These are phyloP conservation scores for Pithys albifrons DNA, from an alignment of 2,113 vertebrate species.

Conservation along the genomic window DNA sequence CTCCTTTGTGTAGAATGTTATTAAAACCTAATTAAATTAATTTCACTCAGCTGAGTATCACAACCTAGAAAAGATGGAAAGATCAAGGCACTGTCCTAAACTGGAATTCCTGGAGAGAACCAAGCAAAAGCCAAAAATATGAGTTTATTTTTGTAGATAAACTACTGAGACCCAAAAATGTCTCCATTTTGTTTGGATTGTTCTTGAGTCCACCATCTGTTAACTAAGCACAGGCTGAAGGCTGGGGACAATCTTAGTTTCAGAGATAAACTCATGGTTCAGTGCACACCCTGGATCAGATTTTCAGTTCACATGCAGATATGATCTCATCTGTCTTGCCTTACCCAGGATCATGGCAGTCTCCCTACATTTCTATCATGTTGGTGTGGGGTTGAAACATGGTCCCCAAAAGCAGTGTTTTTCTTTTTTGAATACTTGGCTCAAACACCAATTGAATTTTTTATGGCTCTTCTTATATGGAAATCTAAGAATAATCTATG, in stretches of 20 bases:
- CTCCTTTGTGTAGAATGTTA: not conserved
- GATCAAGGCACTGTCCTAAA: not conserved
- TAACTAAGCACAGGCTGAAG: not conserved
- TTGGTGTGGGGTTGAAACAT: not conserved
- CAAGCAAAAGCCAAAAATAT: not conserved
- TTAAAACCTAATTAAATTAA: slow-evolving; percentile 28
- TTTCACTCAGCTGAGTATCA: not conserved
- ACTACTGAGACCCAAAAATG: not conserved
- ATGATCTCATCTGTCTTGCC: not conserved
- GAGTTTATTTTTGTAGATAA: not conserved
- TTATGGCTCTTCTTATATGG: not conserved
- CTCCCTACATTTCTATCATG: rapidly evolving
- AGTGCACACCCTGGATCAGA: not conserved
- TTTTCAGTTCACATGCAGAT: not conserved
- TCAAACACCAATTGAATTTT: not conserved
- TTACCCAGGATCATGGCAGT: not conserved
- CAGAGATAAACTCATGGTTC: not conserved
- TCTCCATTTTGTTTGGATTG: not conserved
- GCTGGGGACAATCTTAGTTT: not conserved
- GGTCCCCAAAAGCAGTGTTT: not conserved
- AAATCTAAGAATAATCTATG: not conserved
- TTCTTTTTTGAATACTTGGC: not conserved
- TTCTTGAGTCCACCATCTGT: not conserved
- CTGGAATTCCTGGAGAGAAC: not conserved
- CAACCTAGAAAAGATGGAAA: not conserved